Base-by-base conservation (phyloP, 2,888 invertebrate genomes). In the Stenolophus ochropezus region DNA sequence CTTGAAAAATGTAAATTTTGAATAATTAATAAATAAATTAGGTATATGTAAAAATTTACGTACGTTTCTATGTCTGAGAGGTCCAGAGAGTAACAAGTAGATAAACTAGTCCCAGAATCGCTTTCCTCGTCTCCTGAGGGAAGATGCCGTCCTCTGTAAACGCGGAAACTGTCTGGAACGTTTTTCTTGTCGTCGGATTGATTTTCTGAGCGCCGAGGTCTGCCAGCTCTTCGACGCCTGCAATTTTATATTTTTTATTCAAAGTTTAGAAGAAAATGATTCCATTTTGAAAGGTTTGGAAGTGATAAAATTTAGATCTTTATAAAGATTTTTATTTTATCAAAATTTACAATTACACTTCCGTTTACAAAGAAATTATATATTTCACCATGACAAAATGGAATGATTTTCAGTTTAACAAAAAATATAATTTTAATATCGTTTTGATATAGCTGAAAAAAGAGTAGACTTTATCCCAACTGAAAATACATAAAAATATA, bases 81-180 rank as follows among this genome's bases (percentile, higher is more conserved):
- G 76, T 87, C 89, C 83, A 87, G 89, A 2, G 89, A 89, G 82
- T 90, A 90, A 84, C 91, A 90, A 8, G 89, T 90, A 1, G 90
- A 90, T 71, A 91, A 86, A 78, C 90, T 90, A 16, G 89, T 89
- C 25, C 88, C 88, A 78, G 88, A 84, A 83, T 89, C 89, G 77
- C 87, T 88, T 82, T 88, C 87, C 51, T 90, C 89, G 11, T 89
- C 89, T 25, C 86, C 86, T 6, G 89, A 88, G 4, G 87, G 87
- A 82, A 88, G 88, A 53, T 86, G 85, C 8, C 87, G 91, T 0
- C 90, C 90, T 11, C 91, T 88, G 85, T 92, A 92, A 11, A 91
- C 90, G 2, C 90, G 90, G 87, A 91, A 92, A 85, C 91, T 91
- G 83, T 91, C 91, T 1, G 91, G 89, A 11, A 89, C 87, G 58